Evolutionary conservation across 2,797 vertebrate genomes (phyloP).

Genomic region (Columba guinea): DNA sequence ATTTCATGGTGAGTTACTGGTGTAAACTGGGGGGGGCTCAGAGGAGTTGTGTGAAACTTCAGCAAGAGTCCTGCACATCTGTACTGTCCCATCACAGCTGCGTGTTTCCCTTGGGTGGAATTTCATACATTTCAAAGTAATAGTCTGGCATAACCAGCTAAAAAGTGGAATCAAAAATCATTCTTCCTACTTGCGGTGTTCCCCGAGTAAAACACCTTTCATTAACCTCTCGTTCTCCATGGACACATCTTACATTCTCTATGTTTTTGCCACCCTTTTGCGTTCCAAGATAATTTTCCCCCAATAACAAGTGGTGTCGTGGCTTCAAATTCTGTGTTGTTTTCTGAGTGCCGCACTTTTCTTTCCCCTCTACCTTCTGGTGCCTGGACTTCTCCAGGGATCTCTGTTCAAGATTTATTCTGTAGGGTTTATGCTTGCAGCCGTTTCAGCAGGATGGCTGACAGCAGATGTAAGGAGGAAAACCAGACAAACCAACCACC

Average conservation of each 20-base stretch:
- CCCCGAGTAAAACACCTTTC: neutral
- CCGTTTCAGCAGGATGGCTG: neutral
- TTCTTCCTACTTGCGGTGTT: neutral
- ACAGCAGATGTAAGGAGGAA: neutral
- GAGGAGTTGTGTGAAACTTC: neutral
- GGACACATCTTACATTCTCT: neutral
- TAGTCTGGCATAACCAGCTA: neutral
- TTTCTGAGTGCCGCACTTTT: neutral
- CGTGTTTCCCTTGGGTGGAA: neutral
- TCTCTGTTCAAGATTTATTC: neutral
- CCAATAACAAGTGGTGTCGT: neutral
- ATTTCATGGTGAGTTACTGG: rapidly evolving
- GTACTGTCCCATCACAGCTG: neutral
- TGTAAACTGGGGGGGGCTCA: neutral
- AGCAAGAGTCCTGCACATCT: neutral
- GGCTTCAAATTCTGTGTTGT: neutral
- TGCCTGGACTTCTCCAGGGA: neutral
- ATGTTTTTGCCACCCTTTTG: neutral
- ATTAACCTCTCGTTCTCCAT: neutral
- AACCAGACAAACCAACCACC: neutral
- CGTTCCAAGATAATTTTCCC: neutral
- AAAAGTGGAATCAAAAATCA: neutral
- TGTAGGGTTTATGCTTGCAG: neutral
- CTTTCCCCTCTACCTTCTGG: neutral
- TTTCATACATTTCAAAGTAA: neutral